Percentiles rank a stretch among this genome's conserved stretches.
phyloP scores from a whole-genome alignment of 2,797 vertebrate genomes.

The Lepus townsendii region DNA sequence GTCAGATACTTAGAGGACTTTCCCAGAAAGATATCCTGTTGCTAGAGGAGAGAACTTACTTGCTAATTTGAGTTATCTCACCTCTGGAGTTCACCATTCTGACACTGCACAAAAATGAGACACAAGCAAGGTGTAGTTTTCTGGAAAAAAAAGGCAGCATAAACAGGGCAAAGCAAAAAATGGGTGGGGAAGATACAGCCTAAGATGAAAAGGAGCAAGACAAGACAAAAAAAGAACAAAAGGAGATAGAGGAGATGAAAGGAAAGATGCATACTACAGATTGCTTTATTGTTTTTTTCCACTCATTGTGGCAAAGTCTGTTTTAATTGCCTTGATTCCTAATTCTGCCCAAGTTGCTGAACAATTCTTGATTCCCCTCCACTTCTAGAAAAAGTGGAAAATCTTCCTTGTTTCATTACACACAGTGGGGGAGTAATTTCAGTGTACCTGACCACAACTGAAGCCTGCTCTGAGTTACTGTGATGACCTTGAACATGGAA shows the following conservation, averaged over 20 bases:
- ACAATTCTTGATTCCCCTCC: neutral
- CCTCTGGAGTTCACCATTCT: neutral
- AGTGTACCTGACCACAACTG: neutral
- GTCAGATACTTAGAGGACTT: neutral
- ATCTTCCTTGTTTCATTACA: neutral
- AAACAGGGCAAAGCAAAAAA: neutral
- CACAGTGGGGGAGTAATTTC: neutral
- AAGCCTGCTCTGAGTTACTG: neutral
- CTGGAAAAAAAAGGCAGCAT: neutral
- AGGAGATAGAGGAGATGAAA: neutral
- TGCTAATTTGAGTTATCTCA: neutral
- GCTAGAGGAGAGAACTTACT: neutral
- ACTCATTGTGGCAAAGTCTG: neutral
- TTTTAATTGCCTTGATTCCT: neutral
- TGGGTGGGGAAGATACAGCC: fast-evolving
- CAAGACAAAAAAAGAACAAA: neutral
- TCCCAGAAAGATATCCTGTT: neutral
- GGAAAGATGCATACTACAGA: neutral
- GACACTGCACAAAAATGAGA: neutral
- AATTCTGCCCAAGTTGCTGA: neutral
- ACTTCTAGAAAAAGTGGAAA: neutral
- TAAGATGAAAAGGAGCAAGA: neutral
- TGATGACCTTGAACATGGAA: neutral
- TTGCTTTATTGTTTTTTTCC: neutral
- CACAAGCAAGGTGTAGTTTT: neutral